Base-by-base conservation (phyloP, 2,113 vertebrate genomes). In the Azemiops feae region DNA sequence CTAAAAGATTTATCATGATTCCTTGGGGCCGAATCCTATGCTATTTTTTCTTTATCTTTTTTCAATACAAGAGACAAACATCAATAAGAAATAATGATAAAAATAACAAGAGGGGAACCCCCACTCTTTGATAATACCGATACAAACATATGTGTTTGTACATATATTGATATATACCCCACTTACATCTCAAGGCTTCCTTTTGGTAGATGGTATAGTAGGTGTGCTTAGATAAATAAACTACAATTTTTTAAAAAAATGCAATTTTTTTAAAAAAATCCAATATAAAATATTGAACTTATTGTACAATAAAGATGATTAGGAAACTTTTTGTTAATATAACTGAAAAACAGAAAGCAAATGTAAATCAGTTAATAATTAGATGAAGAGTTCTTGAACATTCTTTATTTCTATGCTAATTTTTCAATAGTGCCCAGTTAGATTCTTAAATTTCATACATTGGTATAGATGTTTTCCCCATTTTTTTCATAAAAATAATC, bases 1-100 rank as follows among this genome's bases (percentile, higher is more conserved):
- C 94, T 96, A 90, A 92, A 93, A 91, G 45, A 88, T 94, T 93
- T 96, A 95, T 86, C 47, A 53, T 16, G 5, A 86, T 0, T 92
- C 94, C 95, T 94, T 93, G 54, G 96, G 96, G 96, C 16, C 92
- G 92, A 53, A 95, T 55, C 20, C 43, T 55, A 16, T 1, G 5
- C 8, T 20, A 81, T 81, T 22, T 74, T 74, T 39, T 74, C 16
- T 39, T 81, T 81, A 43, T 43, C 34, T 22, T 81, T 43, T 81
- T 81, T 81, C 74, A 43, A 81, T 22, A 81, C 16, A 74, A 81
- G 69, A 81, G 69, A 81, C 34, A 81, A 39, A 39, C 69, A 22
- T 81, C 74, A 43, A 23, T 20, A 81, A 81, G 34, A 81, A 39
- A 20, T 43, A 81, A 39, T 81, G 34, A 81, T 81, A 43, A 81